Evolutionary conservation across 1,140 invertebrate species (phyloP).

Genomic region (Drosophila lacteicornis): DNA sequence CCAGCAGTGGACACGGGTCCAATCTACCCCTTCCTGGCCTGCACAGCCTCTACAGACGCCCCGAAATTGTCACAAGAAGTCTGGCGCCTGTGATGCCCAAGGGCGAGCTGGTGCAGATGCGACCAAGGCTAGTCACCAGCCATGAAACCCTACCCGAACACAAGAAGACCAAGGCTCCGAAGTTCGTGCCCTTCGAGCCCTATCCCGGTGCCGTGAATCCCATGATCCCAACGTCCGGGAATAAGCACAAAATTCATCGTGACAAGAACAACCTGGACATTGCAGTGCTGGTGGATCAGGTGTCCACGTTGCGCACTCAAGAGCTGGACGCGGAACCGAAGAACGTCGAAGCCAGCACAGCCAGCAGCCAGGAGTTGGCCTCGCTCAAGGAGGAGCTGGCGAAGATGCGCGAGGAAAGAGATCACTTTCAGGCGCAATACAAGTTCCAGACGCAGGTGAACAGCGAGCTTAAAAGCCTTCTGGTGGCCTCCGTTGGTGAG

Average conservation of each 20-base stretch:
- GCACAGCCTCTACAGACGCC: conserved; percentile 71
- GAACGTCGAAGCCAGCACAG: not conserved
- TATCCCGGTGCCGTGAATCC: conserved; percentile 93
- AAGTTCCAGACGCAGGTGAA: conserved; percentile 93
- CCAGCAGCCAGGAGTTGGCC: conserved; percentile 43
- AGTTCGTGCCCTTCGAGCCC: conserved; percentile 95
- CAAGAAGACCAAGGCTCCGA: conserved; percentile 90
- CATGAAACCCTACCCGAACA: conserved; percentile 47
- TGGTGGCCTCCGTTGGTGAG: conserved; percentile 97
- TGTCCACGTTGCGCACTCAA: conserved; percentile 88
- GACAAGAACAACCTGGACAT: conserved; percentile 89
- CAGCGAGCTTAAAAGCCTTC: conserved; percentile 95
- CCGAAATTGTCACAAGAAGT: conserved; percentile 55
- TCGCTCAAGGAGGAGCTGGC: conserved; percentile 65
- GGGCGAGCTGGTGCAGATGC: conserved; percentile 74
- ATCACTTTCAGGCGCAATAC: conserved; percentile 89
- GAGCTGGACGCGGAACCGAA: conserved; percentile 78
- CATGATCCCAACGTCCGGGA: conserved; percentile 86
- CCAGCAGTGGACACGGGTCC: conserved; percentile 1
- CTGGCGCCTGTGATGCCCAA: conserved; percentile 73
- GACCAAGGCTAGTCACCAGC: conserved; percentile 58
- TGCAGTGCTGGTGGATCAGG: conserved; percentile 88
- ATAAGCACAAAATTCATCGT: conserved; percentile 70
- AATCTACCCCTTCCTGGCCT: conserved; percentile 65
- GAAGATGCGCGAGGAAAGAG: conserved; percentile 87